These are phyloP conservation scores for Gastrophryne carolinensis DNA, from an alignment of 2,797 vertebrate species.

Conservation along the genomic window DNA sequence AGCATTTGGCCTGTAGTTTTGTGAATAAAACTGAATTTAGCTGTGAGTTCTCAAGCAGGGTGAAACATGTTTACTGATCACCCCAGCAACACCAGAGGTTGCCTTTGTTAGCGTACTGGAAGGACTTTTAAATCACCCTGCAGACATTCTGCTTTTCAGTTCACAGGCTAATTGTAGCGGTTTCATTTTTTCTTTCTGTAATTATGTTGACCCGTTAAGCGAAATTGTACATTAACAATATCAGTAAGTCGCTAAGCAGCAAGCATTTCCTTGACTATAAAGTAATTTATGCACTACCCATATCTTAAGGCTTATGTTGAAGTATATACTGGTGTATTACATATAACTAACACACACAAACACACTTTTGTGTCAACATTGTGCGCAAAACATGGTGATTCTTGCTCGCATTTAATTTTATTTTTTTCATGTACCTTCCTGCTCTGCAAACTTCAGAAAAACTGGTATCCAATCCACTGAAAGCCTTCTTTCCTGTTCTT, in stretches of 20 bases:
- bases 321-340: too few relatives aligned
- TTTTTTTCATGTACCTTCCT: too few relatives aligned
- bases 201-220: constrained; percentile 57
- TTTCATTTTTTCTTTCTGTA: constrained; percentile 64
- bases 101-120: constrained; percentile 64
- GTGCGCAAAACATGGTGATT: too few relatives aligned
- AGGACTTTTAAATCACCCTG: constrained; percentile 65
- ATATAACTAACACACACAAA: too few relatives aligned
- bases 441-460: too few relatives aligned
- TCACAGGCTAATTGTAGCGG: constrained; percentile 60
- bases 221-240: constrained; percentile 59
- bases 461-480: too few relatives aligned
- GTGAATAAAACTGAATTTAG: constrained; percentile 57
- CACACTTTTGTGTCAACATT: too few relatives aligned
- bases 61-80: constrained; percentile 62
- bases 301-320: too few relatives aligned
- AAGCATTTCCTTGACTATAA: constrained; percentile 57
- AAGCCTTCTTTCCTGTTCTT: too few relatives aligned
- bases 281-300: too few relatives aligned
- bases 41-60: too few relatives aligned
- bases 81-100: constrained; percentile 55
- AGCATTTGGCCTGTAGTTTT: constrained; percentile 41
- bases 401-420: too few relatives aligned
- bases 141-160: constrained; percentile 62
- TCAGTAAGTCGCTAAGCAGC: constrained; percentile 59